phyloP scores from a whole-genome alignment of 1,140 invertebrate species.

The Atta cephalotes region DNA sequence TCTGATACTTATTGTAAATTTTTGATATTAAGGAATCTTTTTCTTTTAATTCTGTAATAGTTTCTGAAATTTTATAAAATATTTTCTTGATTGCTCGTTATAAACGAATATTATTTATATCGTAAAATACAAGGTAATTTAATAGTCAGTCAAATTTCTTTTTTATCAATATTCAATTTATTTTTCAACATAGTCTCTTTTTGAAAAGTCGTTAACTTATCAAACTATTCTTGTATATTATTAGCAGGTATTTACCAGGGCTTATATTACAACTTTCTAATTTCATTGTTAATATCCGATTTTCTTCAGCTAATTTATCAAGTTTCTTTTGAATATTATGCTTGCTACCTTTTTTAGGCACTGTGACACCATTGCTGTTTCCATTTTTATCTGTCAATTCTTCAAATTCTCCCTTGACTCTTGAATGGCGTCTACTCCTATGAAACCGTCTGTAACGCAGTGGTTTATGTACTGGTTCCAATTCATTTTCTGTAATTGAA shows the following conservation, averaged over 20 bases:
- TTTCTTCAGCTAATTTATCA: conserved; percentile 81
- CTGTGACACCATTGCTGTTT: conserved; percentile 52
- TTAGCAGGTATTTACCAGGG: conserved; percentile 58
- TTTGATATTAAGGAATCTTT: conserved; percentile 75
- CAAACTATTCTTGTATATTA: too few species aligned
- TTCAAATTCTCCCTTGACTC: conserved; percentile 30
- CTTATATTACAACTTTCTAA: conserved; percentile 79
- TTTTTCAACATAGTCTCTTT: too few species aligned
- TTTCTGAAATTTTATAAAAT: conserved; percentile 14
- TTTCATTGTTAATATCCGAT: conserved; percentile 77
- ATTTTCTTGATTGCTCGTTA: conserved; percentile 6
- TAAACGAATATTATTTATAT: background rate
- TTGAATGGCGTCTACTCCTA: conserved; percentile 58
- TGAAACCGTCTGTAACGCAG: conserved; percentile 72
- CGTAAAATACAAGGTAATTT: background rate
- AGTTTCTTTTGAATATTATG: conserved; percentile 81
- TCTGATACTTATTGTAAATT: conserved; percentile 78
- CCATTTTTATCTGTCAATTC: conserved; percentile 58
- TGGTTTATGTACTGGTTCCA: conserved; percentile 66
- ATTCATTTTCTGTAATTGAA: conserved; percentile 55
- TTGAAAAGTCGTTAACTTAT: too few species aligned
- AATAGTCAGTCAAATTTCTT: too few species aligned
- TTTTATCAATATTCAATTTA: too few species aligned
- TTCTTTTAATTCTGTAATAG: conserved; percentile 51
- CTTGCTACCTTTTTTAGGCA: conserved; percentile 75